Evolutionary conservation across 2,888 invertebrate genomes (phyloP).

Genomic region (Sepiola atlantica): DNA sequence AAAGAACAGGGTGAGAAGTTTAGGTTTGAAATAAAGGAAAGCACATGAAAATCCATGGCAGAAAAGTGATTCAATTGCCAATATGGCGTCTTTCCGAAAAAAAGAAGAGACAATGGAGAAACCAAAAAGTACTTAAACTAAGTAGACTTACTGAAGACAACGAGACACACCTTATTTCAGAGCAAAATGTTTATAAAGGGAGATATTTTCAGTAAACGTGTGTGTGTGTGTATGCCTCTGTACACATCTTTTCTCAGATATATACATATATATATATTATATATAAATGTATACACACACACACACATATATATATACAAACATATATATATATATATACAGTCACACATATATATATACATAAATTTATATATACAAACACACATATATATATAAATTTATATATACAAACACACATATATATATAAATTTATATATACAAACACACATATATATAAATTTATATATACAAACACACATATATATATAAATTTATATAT

Average conservation of each 20-base stretch:
- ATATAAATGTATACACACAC: neutral
- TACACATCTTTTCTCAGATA: neutral
- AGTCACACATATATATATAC: neutral
- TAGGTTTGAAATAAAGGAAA: neutral
- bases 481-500: neutral
- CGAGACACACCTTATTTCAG: neutral
- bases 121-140: neutral
- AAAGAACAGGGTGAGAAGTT: neutral
- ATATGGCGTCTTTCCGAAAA: neutral
- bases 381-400: neutral
- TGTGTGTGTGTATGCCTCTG: neutral
- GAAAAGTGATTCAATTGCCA: neutral
- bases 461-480: neutral
- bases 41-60: neutral
- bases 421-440: neutral
- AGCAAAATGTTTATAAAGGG: neutral
- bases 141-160: neutral
- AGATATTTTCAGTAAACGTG: neutral
- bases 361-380: too few relatives aligned
- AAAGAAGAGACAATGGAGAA: neutral
- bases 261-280: slow-evolving; percentile 11
- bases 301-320: neutral
- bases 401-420: neutral
- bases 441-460: neutral
- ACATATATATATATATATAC: neutral